Evolutionary conservation across 2,113 vertebrate genomes (phyloP).

Genomic region (Vidua macroura): DNA sequence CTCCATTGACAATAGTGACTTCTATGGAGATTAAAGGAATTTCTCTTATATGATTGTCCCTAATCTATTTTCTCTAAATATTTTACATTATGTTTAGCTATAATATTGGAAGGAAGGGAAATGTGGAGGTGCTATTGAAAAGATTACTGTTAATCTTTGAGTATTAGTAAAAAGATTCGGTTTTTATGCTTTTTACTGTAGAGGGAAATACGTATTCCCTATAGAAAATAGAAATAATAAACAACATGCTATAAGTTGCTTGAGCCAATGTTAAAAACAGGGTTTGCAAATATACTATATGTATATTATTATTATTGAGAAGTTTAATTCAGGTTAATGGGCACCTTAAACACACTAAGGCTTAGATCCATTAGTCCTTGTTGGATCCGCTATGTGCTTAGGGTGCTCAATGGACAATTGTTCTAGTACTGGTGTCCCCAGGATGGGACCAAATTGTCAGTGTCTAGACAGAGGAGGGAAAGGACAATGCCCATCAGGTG

Average conservation of each 20-base stretch:
- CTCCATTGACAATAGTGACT: neutral
- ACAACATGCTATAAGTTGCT: neutral
- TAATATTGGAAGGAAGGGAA: neutral
- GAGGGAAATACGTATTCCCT: neutral
- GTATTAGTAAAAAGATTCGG: neutral
- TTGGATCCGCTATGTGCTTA: neutral
- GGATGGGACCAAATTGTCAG: neutral
- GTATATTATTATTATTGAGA: neutral
- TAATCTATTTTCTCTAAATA: neutral
- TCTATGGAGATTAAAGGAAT: neutral
- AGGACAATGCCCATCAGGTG: rapidly evolving
- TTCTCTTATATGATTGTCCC: neutral
- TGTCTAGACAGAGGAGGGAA: neutral
- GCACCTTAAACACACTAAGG: neutral
- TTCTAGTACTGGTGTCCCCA: neutral
- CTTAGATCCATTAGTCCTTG: neutral
- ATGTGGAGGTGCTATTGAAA: neutral
- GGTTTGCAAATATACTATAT: neutral
- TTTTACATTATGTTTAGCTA: neutral
- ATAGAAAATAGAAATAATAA: neutral
- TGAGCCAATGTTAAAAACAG: neutral
- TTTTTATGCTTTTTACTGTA: neutral
- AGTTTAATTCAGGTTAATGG: neutral
- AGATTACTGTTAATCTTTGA: neutral
- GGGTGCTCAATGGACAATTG: neutral